Base-by-base conservation (phyloP, 92 coral and sea anemone species). In the Ricordea florida region DNA sequence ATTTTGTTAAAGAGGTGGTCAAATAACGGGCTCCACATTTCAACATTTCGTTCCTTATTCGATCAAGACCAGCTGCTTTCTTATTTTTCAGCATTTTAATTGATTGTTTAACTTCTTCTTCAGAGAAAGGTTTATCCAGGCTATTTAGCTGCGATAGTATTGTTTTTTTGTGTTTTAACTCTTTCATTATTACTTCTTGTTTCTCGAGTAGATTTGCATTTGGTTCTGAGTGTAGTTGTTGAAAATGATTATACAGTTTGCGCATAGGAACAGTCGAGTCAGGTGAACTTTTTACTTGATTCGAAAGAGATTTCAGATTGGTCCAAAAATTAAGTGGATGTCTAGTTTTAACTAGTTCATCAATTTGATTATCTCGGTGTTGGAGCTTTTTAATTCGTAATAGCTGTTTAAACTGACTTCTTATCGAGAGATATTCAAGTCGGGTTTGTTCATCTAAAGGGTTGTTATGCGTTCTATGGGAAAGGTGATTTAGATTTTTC, bases 181-280 rank as follows among this genome's bases (percentile, higher is more conserved):
- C 62, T 55, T 55, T 31, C 10, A 55, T n/a, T 55, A 55, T 55
- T 55, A 1, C 62, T 2, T 55, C 62, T 55, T 55, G 62, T 27
- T 55, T 55, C 62, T 55, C 31, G 62, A 55, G 37, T 55, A 55
- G 62, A 55, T 55, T 55, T 55, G 37, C 62, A 55, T 55, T 56
- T 56, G 62, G 25, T 56, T 9, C 21, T 56, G 43, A 31, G 10
- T 56, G 42, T 32, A 56, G 33, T 56, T 30, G 14, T 13, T 56
- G 62, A 56, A 56, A 56, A 14, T 56, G 62, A 48, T 56, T 56
- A 29, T 56, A 56, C 24, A 56, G 62, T 56, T 56, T 56, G 62
- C 41, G 41, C 62, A 56, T 56, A 56, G 41, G 62, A 32, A 56
- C 8, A 24, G 62, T 56, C 9, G 62, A 56, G 15, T 56, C 62